Evolutionary conservation across 2,113 vertebrate species (phyloP).

Genomic region (Neolamprologus hecqui): DNA sequence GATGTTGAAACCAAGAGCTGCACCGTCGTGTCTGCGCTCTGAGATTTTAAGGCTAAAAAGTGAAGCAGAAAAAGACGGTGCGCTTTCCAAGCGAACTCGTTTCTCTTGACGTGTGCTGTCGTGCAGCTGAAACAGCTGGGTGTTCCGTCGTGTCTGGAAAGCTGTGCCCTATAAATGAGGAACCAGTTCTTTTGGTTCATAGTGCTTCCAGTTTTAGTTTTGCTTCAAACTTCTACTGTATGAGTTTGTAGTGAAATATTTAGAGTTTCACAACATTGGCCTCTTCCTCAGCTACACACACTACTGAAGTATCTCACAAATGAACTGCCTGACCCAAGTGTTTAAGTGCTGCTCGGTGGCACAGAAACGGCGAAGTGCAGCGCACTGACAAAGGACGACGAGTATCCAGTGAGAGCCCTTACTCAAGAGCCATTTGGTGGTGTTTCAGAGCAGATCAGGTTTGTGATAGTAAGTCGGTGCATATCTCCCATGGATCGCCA

Average conservation of each 20-base stretch:
- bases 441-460: not conserved
- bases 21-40: not conserved
- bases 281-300: not conserved
- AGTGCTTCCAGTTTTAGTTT: not conserved
- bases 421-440: conserved; percentile 2
- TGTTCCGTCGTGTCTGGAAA: not conserved
- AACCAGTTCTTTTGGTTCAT: not conserved
- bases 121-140: not conserved
- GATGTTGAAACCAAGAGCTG: not conserved
- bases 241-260: not conserved
- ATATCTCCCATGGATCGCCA: not conserved
- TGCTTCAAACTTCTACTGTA: not conserved
- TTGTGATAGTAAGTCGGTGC: conserved; percentile 1
- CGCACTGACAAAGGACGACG: not conserved
- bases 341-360: not conserved
- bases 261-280: not conserved
- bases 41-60: not conserved
- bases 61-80: not conserved
- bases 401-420: conserved; percentile 20
- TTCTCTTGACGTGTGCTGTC: not conserved
- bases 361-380: not conserved
- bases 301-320: not conserved
- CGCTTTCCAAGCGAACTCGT: not conserved
- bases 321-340: not conserved
- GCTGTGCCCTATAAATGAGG: not conserved